These are phyloP conservation scores for Galeruca laticollis DNA, from an alignment of 2,888 invertebrate species.

Conservation along the genomic window DNA sequence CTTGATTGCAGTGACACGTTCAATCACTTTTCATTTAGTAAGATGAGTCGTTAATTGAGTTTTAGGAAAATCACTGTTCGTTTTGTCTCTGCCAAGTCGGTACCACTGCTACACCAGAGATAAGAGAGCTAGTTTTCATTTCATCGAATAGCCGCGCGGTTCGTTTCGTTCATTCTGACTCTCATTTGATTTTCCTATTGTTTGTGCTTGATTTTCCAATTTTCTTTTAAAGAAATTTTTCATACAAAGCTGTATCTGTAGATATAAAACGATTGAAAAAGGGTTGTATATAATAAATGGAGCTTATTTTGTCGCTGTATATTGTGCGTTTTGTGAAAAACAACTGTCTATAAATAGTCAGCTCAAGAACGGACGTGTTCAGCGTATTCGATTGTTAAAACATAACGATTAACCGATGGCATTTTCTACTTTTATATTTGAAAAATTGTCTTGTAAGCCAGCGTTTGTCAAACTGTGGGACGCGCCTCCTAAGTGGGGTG, in stretches of 20 bases:
- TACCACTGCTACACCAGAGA: slow-evolving; percentile 58
- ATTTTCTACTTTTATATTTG: too few species aligned
- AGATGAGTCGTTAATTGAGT: slow-evolving; percentile 68
- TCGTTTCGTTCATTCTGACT: slow-evolving; percentile 22
- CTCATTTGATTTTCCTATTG: slow-evolving; percentile 39
- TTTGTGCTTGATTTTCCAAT: slow-evolving; percentile 30
- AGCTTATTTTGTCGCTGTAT: neutral
- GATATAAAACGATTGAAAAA: neutral
- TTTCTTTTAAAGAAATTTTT: slow-evolving; percentile 29
- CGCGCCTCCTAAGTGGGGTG: too few species aligned
- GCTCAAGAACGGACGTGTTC: neutral
- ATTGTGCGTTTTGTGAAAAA: neutral
- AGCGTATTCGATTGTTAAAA: neutral
- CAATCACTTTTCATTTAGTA: slow-evolving; percentile 68
- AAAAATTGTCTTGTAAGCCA: too few species aligned
- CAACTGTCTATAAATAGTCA: neutral
- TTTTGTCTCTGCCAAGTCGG: slow-evolving; percentile 58
- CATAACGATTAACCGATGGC: too few species aligned
- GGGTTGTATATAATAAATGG: neutral
- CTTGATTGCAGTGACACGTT: slow-evolving; percentile 68
- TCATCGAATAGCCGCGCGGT: slow-evolving; percentile 20
- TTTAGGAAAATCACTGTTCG: slow-evolving; percentile 63
- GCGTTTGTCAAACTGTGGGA: too few species aligned
- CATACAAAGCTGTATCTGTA: slow-evolving; percentile 1
- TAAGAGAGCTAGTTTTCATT: slow-evolving; percentile 52